phyloP scores from a whole-genome alignment of 2,797 vertebrate genomes.

The Cynodonichthys magdalenae region DNA sequence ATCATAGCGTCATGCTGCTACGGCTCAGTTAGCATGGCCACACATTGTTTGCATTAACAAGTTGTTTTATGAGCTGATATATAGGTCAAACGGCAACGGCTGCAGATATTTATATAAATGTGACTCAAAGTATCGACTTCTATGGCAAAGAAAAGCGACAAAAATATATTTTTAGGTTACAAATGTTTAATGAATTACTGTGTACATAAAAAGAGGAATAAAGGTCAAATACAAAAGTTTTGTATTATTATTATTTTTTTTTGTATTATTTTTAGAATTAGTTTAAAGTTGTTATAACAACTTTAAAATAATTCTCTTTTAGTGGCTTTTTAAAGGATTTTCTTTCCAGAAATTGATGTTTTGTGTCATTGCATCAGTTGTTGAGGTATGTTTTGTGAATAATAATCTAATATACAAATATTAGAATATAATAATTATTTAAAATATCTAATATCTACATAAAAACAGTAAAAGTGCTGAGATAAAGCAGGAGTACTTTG shows the following conservation, averaged over 20 bases:
- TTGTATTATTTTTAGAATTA: too few species aligned
- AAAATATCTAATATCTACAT: too few species aligned
- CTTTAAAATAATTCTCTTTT: not conserved
- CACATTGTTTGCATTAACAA: slow-evolving; percentile 15
- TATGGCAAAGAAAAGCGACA: not conserved
- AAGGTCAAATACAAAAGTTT: too few species aligned
- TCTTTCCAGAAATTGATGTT: not conserved
- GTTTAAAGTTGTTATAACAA: too few species aligned
- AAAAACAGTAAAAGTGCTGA: too few species aligned
- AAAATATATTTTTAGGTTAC: not conserved
- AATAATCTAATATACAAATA: too few species aligned
- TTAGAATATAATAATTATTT: too few species aligned
- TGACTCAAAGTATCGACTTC: not conserved
- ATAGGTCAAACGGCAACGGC: slow-evolving; percentile 23
- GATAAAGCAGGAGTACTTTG: too few species aligned
- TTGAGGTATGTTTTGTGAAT: not conserved
- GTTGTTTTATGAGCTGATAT: not conserved
- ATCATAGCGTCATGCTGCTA: slow-evolving; percentile 9
- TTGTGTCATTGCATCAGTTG: not conserved
- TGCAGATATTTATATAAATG: not conserved
- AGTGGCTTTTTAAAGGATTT: not conserved
- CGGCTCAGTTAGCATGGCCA: slow-evolving; percentile 11
- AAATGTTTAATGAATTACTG: not conserved
- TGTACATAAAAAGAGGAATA: not conserved
- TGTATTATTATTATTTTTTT: too few species aligned